Conservation (phyloP, 1,140 invertebrate species). For the Acromyrmex echinatior region DNA sequence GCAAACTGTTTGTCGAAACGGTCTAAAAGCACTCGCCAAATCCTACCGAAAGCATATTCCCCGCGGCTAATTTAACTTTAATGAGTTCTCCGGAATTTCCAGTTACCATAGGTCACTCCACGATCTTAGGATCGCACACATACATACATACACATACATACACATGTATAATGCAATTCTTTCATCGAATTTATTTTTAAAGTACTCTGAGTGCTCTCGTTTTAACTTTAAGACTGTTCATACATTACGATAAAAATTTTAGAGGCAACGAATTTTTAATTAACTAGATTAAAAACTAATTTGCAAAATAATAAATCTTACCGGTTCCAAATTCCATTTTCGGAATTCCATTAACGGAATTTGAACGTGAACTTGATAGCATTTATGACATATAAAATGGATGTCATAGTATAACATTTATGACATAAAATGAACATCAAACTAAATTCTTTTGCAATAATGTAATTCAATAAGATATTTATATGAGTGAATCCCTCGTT, state of each 20-base stretch:
- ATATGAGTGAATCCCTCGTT: not conserved
- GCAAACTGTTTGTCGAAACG: slow-evolving; percentile 1
- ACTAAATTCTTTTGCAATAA: not conserved
- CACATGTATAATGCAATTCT: not conserved
- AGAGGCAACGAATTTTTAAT: slow-evolving; percentile 17
- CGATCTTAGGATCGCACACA: not conserved
- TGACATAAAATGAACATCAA: not conserved
- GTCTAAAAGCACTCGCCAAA: slow-evolving; percentile 6
- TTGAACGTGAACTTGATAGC: not conserved
- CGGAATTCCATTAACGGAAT: not conserved
- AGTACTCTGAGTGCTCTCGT: not conserved
- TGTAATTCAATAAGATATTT: not conserved
- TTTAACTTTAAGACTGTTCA: slow-evolving; percentile 15
- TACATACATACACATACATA: too few relatives aligned
- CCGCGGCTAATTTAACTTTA: slow-evolving; percentile 30
- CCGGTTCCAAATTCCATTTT: not conserved
- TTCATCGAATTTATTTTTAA: slow-evolving; percentile 11
- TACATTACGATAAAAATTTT: not conserved
- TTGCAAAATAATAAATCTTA: not conserved
- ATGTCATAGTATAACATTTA: not conserved
- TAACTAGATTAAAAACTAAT: slow-evolving; percentile 1
- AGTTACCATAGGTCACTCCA: not conserved
- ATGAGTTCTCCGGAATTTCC: slow-evolving; percentile 18
- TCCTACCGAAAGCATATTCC: not conserved
- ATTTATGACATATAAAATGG: not conserved